A percentile compares a stretch with the other conserved stretches of the same genome.
Evolutionary conservation across 2,113 vertebrate genomes (phyloP).

Genomic region (Oryzias woworae): DNA sequence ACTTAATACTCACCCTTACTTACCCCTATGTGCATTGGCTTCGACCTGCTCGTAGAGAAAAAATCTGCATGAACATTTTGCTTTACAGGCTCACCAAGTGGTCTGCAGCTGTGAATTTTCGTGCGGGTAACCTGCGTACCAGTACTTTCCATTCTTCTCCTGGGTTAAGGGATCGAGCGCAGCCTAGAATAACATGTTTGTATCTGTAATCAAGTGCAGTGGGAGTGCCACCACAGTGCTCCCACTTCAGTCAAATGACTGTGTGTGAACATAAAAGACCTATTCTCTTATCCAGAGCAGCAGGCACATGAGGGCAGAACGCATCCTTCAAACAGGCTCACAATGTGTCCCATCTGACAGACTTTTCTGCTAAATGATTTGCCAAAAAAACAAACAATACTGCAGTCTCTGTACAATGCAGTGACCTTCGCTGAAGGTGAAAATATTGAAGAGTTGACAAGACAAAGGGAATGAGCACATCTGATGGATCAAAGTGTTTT

Average conservation of each 20-base stretch:
- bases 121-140: too few species aligned
- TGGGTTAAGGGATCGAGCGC: conserved; percentile 10
- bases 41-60: too few species aligned
- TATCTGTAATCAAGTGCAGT: conserved; percentile 25
- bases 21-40: too few species aligned
- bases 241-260: conserved; percentile 21
- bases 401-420: conserved; percentile 3
- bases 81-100: too few species aligned
- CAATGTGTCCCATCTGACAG: neutral
- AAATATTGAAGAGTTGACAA: neutral
- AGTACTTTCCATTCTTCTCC: conserved; percentile 14
- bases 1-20: too few species aligned
- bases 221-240: conserved; percentile 21
- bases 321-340: neutral
- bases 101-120: too few species aligned
- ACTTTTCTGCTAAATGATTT: conserved; percentile 26
- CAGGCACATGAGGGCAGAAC: conserved; percentile 2
- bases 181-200: conserved; percentile 18
- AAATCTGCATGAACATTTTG: too few species aligned
- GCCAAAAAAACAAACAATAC: neutral
- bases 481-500: conserved; percentile 7
- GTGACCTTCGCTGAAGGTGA: conserved; percentile 29
- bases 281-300: conserved; percentile 23
- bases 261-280: conserved; percentile 28
- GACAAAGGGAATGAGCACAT: conserved; percentile 24